A percentile compares a stretch with the other conserved stretches of the same genome.
Evolutionary conservation across 2,113 vertebrate species (phyloP).

Genomic region (Dascyllus trimaculatus): DNA sequence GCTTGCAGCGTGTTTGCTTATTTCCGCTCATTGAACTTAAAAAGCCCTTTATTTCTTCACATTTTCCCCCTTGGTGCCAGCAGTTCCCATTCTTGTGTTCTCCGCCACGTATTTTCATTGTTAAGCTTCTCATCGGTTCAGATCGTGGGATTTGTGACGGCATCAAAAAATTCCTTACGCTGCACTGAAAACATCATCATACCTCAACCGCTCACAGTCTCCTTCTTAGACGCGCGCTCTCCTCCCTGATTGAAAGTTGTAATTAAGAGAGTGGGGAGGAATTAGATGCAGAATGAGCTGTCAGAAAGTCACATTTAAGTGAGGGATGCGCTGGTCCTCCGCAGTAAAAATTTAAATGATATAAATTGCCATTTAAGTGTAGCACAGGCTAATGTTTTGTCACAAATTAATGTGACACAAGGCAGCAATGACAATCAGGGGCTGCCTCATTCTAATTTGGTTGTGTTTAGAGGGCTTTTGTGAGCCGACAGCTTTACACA

Average conservation of each 20-base stretch:
- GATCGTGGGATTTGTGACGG: constrained; percentile 74
- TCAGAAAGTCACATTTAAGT: constrained; percentile 99
- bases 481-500: constrained; percentile 92
- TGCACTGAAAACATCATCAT: constrained; percentile 33
- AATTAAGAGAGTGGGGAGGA: constrained; percentile 98
- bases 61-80: too few relatives aligned
- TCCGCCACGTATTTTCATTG: constrained; percentile 28
- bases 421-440: constrained; percentile 98
- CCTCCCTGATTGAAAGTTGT: constrained; percentile 93
- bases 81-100: not conserved
- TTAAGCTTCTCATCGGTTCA: constrained; percentile 69
- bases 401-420: constrained; percentile 99
- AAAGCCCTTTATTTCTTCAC: not conserved
- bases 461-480: constrained; percentile 96
- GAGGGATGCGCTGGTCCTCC: constrained; percentile 92
- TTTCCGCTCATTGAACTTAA: not conserved
- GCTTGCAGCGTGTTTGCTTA: not conserved
- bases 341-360: constrained; percentile 99
- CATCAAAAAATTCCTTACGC: constrained; percentile 41
- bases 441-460: constrained; percentile 98
- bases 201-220: constrained; percentile 28
- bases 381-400: constrained; percentile 97
- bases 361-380: constrained; percentile 99
- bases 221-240: constrained; percentile 42
- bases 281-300: constrained; percentile 98